Evolutionary conservation across 1,140 invertebrate genomes (phyloP).

Genomic region (Drosophila punjabiensis): DNA sequence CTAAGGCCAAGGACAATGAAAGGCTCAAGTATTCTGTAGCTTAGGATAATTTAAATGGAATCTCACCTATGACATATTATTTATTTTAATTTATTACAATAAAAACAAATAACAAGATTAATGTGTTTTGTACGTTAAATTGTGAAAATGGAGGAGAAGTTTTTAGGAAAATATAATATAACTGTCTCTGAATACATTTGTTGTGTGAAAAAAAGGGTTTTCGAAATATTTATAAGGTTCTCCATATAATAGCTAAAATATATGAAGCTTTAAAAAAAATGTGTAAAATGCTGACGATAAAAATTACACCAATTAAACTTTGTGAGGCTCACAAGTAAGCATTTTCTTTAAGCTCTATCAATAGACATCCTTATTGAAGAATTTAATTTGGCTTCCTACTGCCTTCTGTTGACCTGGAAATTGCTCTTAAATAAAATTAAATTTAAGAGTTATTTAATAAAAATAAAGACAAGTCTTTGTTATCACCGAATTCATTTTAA

Average conservation of each 20-base stretch:
- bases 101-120: constrained; percentile 20
- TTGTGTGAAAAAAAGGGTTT: not conserved
- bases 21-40: constrained; percentile 61
- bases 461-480: not conserved
- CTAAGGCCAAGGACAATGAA: constrained; percentile 44
- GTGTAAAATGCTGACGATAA: too few species aligned
- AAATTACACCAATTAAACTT: too few species aligned
- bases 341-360: too few species aligned
- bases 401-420: not conserved
- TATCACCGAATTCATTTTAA: not conserved
- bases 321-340: too few species aligned
- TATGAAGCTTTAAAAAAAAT: too few species aligned
- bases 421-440: not conserved
- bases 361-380: too few species aligned
- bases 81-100: constrained; percentile 58
- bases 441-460: not conserved
- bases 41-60: constrained; percentile 24
- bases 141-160: not conserved
- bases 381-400: too few species aligned
- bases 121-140: not conserved
- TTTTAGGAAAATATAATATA: not conserved
- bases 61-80: constrained; percentile 29
- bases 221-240: too few species aligned
- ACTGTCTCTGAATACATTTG: not conserved
- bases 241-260: too few species aligned